Conservation (phyloP, 2,797 vertebrate genomes). For the Aulostomus chinensis region DNA sequence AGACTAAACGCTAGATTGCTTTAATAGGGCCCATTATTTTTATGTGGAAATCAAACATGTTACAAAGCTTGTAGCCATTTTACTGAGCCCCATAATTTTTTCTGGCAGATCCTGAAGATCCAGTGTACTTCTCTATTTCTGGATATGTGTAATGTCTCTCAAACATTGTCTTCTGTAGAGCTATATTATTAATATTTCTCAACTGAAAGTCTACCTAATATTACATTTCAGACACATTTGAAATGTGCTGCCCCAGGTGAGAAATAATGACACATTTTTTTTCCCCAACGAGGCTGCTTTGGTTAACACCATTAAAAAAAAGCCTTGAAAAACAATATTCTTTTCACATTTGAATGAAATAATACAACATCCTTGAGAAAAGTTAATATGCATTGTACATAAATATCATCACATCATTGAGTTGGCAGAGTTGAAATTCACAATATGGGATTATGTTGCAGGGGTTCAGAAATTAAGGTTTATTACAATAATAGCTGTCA, state of each 20-base stretch:
- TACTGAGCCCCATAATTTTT: slow-evolving; percentile 13
- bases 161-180: too few relatives aligned
- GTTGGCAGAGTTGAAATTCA: slow-evolving; percentile 30
- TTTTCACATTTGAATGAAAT: slow-evolving; percentile 16
- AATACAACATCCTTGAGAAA: slow-evolving; percentile 17
- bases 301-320: too few relatives aligned
- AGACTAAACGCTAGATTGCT: too few relatives aligned
- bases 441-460: slow-evolving; percentile 17
- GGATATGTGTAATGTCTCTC: slow-evolving; percentile 20
- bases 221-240: too few relatives aligned
- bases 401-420: slow-evolving; percentile 30
- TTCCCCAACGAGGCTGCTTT: too few relatives aligned
- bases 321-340: too few relatives aligned
- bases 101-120: slow-evolving; percentile 8
- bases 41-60: slow-evolving; percentile 10
- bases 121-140: slow-evolving; percentile 27
- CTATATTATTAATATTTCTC: too few relatives aligned
- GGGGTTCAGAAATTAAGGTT: slow-evolving; percentile 31
- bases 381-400: slow-evolving; percentile 30
- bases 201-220: too few relatives aligned
- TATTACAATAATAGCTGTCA: slow-evolving; percentile 31
- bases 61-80: slow-evolving; percentile 8
- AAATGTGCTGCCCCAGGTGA: too few relatives aligned
- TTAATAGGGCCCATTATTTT: too few relatives aligned
- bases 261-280: too few relatives aligned